Evolutionary conservation across 2,113 vertebrate genomes (phyloP).

Genomic region (Cyanoramphus novaezelandiae): DNA sequence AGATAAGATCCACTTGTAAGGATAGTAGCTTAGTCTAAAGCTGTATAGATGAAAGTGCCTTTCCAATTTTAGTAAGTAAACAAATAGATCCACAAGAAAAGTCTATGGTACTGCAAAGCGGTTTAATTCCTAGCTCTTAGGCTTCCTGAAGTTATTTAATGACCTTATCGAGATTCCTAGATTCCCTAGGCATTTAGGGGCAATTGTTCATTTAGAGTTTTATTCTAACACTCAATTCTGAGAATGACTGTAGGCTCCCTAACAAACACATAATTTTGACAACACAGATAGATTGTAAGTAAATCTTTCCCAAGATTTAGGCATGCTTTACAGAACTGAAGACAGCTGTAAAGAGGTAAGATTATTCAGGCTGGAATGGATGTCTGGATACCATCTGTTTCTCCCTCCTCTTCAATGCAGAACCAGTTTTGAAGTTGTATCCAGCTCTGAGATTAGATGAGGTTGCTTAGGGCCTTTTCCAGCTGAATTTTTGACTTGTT

Average conservation of each 20-base stretch:
- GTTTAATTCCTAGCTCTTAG: not conserved
- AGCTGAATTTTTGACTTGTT: not conserved
- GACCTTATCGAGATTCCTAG: not conserved
- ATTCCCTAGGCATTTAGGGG: not conserved
- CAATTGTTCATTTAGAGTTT: not conserved
- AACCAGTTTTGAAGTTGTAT: not conserved
- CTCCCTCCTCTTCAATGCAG: not conserved
- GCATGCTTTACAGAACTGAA: not conserved
- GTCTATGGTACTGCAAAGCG: not conserved
- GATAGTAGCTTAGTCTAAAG: not conserved
- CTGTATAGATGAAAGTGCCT: not conserved
- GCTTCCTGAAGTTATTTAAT: not conserved
- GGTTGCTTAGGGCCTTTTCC: not conserved
- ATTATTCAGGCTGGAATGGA: not conserved
- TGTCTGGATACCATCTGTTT: not conserved
- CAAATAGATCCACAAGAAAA: not conserved
- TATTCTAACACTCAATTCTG: not conserved
- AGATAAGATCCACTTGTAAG: not conserved
- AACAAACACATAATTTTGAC: not conserved
- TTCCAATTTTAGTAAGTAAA: not conserved
- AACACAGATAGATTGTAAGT: not conserved
- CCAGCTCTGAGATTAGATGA: not conserved
- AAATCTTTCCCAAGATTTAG: not conserved
- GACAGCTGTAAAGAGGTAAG: not conserved
- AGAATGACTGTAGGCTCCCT: not conserved